Evolutionary conservation across 2,113 vertebrate species (phyloP).

Genomic region (Echinops telfairi): DNA sequence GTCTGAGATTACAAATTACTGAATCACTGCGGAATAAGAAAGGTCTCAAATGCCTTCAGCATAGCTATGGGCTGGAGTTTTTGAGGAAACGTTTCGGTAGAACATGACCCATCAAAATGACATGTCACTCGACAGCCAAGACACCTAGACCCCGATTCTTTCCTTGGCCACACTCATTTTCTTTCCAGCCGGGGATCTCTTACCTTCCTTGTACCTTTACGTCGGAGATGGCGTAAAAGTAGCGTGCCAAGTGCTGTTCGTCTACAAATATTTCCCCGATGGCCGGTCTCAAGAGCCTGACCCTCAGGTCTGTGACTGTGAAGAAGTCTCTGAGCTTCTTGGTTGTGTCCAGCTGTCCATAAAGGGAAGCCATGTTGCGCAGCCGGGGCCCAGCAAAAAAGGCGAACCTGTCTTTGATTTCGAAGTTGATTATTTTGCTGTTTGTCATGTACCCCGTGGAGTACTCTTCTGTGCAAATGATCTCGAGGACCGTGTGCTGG

Average conservation of each 20-base stretch:
- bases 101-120: not conserved
- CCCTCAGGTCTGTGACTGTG: slow-evolving; percentile 97
- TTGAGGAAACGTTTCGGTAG: not conserved
- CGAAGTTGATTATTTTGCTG: slow-evolving; percentile 98
- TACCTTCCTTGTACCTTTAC: slow-evolving; percentile 99
- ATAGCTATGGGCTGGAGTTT: not conserved
- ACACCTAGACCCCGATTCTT: not conserved
- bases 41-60: not conserved
- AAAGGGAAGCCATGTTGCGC: slow-evolving; percentile 99
- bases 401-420: slow-evolving; percentile 99
- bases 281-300: slow-evolving; percentile 95
- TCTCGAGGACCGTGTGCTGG: slow-evolving; percentile 96
- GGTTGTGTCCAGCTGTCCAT: slow-evolving; percentile 98
- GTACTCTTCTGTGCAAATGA: slow-evolving; percentile 99
- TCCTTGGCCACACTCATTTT: slow-evolving; percentile 1
- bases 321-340: slow-evolving; percentile 99
- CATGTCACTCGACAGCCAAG: accelerated
- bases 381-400: slow-evolving; percentile 97
- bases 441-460: slow-evolving; percentile 97
- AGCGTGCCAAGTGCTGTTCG: slow-evolving; percentile 95
- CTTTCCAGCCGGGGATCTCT: slow-evolving; percentile 81
- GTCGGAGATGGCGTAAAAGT: slow-evolving; percentile 99
- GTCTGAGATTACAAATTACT: not conserved
- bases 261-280: slow-evolving; percentile 97
- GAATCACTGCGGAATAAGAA: not conserved